A percentile compares a stretch with the other conserved stretches of the same genome.
These are phyloP conservation scores for Scomber japonicus DNA, from an alignment of 2,113 vertebrate species.

Conservation along the genomic window DNA sequence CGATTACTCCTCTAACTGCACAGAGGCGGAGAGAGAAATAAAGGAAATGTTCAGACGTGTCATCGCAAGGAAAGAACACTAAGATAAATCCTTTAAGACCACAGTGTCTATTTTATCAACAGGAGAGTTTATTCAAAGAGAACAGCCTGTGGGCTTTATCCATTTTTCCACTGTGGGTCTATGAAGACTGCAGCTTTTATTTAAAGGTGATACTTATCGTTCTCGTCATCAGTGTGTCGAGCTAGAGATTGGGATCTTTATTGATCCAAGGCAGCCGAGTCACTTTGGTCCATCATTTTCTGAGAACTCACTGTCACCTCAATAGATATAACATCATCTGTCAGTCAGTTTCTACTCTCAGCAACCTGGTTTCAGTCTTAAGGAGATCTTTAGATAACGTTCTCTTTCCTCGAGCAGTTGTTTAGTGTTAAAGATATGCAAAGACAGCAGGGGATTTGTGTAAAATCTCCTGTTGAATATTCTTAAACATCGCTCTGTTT, in stretches of 20 bases:
- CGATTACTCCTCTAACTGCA: conserved; percentile 36
- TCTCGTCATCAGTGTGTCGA: conserved; percentile 53
- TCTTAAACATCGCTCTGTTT: no score
- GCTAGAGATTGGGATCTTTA: conserved; percentile 51
- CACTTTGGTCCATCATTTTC: conserved; percentile 41
- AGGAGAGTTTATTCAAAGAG: conserved; percentile 42
- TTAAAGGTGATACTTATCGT: conserved; percentile 64
- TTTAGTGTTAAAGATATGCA: conserved; percentile 23
- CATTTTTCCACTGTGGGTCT: conserved; percentile 44
- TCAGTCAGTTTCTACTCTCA: conserved; percentile 15
- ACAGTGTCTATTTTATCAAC: conserved; percentile 40
- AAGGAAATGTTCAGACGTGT: conserved; percentile 33
- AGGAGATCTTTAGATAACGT: conserved; percentile 9
- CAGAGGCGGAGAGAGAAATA: conserved; percentile 1
- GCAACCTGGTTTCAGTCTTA: neutral
- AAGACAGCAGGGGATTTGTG: conserved; percentile 1
- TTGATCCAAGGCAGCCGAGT: conserved; percentile 45
- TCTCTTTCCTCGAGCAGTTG: conserved; percentile 10
- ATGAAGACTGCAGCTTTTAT: conserved; percentile 30
- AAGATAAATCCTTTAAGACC: conserved; percentile 51
- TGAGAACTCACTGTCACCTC: conserved; percentile 8
- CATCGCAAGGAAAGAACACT: conserved; percentile 22
- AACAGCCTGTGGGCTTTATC: conserved; percentile 45
- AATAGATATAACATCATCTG: conserved; percentile 14
- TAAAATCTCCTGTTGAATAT: neutral